Percentiles rank a stretch among this genome's conserved stretches.
Evolutionary conservation across 2,797 vertebrate species (phyloP).

Genomic region (Ctenopoma kingsleyae): DNA sequence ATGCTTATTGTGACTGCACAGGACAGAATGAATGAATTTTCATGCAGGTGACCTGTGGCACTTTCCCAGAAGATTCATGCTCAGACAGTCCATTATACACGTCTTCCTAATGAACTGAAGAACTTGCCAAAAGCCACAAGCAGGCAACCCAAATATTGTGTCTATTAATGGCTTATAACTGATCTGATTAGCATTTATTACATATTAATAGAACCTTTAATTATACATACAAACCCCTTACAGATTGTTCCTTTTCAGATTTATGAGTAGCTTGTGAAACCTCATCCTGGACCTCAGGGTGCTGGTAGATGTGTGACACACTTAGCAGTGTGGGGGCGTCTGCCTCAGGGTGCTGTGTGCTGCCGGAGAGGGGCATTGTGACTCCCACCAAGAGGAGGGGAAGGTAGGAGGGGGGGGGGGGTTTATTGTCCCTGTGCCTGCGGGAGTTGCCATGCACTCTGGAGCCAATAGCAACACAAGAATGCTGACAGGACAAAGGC

Average conservation of each 20-base stretch:
- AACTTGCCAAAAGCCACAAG: no score
- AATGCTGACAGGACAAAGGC: slow-evolving; percentile 84
- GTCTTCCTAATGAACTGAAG: neutral
- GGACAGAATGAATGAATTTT: neutral
- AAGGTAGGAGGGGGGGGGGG: slow-evolving; percentile 37
- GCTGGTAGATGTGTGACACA: slow-evolving; percentile 56
- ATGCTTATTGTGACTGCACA: no score
- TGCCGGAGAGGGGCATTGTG: slow-evolving; percentile 66
- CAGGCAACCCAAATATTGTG: no score
- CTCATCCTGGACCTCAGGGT: slow-evolving; percentile 32
- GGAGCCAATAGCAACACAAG: slow-evolving; percentile 78
- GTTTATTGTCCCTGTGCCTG: slow-evolving; percentile 72
- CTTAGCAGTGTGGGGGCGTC: slow-evolving; percentile 35
- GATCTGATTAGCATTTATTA: neutral
- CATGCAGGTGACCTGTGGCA: no score
- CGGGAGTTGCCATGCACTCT: slow-evolving; percentile 77
- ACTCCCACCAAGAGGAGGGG: slow-evolving; percentile 62
- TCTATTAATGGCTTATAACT: no score
- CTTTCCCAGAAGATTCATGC: neutral
- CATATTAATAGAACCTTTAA: neutral
- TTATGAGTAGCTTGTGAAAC: neutral
- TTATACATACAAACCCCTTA: no score
- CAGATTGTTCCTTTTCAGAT: neutral
- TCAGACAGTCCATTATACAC: neutral
- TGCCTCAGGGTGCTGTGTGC: slow-evolving; percentile 71